A percentile compares a stretch with the other conserved stretches of the same genome.
phyloP scores from a whole-genome alignment of 2,888 invertebrate species.

The Mimumesa dahlbomi region DNA sequence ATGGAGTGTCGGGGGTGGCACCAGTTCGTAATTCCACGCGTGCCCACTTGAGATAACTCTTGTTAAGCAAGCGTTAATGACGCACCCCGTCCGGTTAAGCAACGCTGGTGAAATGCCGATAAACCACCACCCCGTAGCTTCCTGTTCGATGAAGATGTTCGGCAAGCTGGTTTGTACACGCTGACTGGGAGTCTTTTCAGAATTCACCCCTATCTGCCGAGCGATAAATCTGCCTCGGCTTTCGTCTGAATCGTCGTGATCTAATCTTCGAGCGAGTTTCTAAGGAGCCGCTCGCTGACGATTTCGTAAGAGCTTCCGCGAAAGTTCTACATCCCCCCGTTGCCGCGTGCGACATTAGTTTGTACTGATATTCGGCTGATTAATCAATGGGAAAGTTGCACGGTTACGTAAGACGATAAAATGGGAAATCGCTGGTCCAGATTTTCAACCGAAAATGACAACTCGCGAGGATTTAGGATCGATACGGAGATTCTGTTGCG shows the following conservation, averaged over 20 bases:
- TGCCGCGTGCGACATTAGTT: too few species aligned
- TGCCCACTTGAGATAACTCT: constrained; percentile 66
- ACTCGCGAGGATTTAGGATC: too few species aligned
- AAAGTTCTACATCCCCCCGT: too few species aligned
- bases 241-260: constrained; percentile 39
- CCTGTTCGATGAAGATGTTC: constrained; percentile 49
- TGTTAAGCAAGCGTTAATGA: constrained; percentile 66
- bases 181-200: constrained; percentile 42
- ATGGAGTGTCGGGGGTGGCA: constrained; percentile 28
- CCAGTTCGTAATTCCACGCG: constrained; percentile 65
- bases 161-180: constrained; percentile 17
- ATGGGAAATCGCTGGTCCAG: too few species aligned
- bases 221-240: constrained; percentile 37
- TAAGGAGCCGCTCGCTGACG: not conserved
- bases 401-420: too few species aligned
- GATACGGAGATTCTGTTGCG: too few species aligned
- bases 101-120: constrained; percentile 51
- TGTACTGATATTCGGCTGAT: too few species aligned
- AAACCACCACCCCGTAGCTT: constrained; percentile 51
- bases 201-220: not conserved
- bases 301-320: too few species aligned
- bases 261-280: constrained; percentile 39
- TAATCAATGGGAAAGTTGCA: too few species aligned
- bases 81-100: constrained; percentile 36
- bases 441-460: too few species aligned